Conservation (phyloP, 2,797 vertebrate genomes). For the Pangasius djambal region DNA sequence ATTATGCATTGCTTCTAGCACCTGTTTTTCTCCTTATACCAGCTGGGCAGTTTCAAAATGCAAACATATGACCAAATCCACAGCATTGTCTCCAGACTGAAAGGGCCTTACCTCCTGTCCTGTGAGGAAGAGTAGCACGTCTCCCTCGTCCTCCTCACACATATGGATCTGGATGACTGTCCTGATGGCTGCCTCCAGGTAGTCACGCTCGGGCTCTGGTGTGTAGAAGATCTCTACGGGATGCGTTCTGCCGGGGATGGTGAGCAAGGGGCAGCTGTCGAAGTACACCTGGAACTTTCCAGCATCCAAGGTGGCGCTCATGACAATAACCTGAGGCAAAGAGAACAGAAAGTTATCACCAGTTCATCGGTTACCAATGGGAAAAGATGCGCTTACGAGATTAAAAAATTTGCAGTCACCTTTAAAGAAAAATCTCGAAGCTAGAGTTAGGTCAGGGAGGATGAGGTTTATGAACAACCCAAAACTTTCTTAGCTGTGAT, state of each 20-base stretch:
- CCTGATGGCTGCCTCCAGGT: constrained; percentile 94
- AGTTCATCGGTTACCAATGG: not conserved
- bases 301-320: constrained; percentile 95
- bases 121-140: constrained; percentile 91
- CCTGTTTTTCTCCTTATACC: not conserved
- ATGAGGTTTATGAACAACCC: not conserved
- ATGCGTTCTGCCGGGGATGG: constrained; percentile 94
- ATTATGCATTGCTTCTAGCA: constrained; percentile 4
- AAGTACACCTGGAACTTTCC: constrained; percentile 98
- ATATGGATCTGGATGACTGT: constrained; percentile 96
- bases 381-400: not conserved
- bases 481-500: not conserved
- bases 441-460: not conserved
- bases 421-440: not conserved
- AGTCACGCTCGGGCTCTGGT: constrained; percentile 93
- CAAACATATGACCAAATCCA: not conserved
- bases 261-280: constrained; percentile 92
- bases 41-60: not conserved
- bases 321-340: constrained; percentile 88
- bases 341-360: not conserved
- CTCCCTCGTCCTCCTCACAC: constrained; percentile 94
- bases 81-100: not conserved
- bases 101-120: constrained; percentile 87
- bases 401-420: not conserved
- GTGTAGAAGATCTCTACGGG: constrained; percentile 98